Base-by-base conservation (phyloP, 2,113 vertebrate genomes). In the Hiodon alosoides region DNA sequence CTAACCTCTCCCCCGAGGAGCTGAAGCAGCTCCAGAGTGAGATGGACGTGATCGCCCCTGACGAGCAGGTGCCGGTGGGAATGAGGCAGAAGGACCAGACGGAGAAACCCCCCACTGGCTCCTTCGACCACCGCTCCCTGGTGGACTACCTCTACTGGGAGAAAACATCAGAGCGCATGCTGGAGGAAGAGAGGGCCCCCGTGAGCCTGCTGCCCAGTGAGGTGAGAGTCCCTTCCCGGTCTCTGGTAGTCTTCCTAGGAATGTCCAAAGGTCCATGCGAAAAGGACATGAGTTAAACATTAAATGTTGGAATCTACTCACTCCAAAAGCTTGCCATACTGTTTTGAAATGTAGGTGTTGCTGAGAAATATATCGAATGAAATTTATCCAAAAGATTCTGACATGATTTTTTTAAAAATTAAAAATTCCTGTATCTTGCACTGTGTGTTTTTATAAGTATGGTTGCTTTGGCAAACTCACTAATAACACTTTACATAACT, bases 61-160 rank as follows among this genome's bases (percentile, higher is more conserved):
- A 98, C 70, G 95, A 95, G 7, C 76, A 80, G 68, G 90, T 98
- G 7, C 97, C 97, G 0, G 94, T 89, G 0, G 96, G 97, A 13
- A 95, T 97, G 90, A 94, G 98, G 83, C 97, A 99, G 83, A 95
- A 76, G 77, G 94, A 98, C 83, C 96, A 98, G 85, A 98, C 97
- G 0, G 94, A 95, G 73, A 98, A 96, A 84, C 48, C 90, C 0
- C 95, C 96, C 0, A 98, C 96, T 0, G 97, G 96, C 51, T 90
- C 86, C 47, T 98, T 98, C 46, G 93, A 98, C 85, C 97, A 98
- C 86, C 87, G 93, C 72, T 96, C 95, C 3, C 90, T 98, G 58
- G 93, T 98, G 52, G 96, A 94, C 73, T 98, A 97, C 91, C 89
- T 92, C 60, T 96, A 96, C 84, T 96, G 94, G 96, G 93, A 98